Evolutionary conservation across 2,113 vertebrate genomes (phyloP), one percentile per base, ranked within the genome.

Genomic region (Sialia sialis): DNA sequence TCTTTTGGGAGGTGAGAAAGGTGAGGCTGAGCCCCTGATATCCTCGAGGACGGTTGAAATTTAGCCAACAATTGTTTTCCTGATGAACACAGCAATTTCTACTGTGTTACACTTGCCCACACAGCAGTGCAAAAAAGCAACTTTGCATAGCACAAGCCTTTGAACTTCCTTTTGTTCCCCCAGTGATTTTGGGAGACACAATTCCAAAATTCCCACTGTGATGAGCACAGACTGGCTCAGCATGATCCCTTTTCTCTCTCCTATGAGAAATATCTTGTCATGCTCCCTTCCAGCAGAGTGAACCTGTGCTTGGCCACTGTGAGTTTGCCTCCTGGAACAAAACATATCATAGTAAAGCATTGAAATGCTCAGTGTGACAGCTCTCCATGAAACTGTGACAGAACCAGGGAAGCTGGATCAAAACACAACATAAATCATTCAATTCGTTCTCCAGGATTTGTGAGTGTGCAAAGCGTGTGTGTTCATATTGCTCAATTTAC

Each of bases 21-120:
- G 44, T 46, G 12, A 3, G 1, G 9, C 26, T 67, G 26, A 86
- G 18, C 8, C 25, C 9, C 30, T 52, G n/a, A 11, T 54, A n/a
- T 43, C 44, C 20, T 73, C 38, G n/a, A 52, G 38, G n/a, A 44
- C 48, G 27, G 25, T n/a, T 52, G 38, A 29, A 58, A 73, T 89
- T 69, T 20, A 77, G 18, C 5, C 43, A 60, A 11, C 10, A 32
- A 0, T 4, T 5, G 3, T 59, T 80, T 64, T 56, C 22, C 62
- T 19, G 21, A 30, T 48, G 34, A 46, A 27, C 52, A 16, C 8
- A 62, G 3, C 16, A 44, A 26, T 34, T 15, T 52, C 16, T 56
- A 2, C 14, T 13, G 2, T 34, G 17, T 34, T 54, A 26, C 7
- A 11, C 0, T 1, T 51, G 15, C 26, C 34, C 39, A 36, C 8